These are phyloP conservation scores for Anableps anableps DNA, from an alignment of 2,797 vertebrate genomes.

Conservation along the genomic window DNA sequence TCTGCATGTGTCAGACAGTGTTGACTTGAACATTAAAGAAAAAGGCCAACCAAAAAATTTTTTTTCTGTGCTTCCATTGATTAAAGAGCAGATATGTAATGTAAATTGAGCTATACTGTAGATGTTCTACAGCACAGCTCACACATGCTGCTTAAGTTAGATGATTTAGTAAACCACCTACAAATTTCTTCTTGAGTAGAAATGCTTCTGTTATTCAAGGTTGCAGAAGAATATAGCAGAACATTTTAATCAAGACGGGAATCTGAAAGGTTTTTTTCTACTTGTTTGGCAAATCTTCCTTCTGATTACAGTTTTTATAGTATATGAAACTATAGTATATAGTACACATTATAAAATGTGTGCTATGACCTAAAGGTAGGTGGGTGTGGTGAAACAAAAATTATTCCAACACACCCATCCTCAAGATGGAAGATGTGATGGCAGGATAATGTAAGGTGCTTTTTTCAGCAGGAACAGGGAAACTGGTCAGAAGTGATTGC, in stretches of 20 bases:
- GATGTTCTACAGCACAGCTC: slow-evolving; percentile 26
- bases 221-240: slow-evolving; percentile 1
- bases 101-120: slow-evolving; percentile 53
- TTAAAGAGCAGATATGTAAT: slow-evolving; percentile 35
- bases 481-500: too few species aligned
- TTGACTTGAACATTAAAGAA: neutral
- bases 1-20: slow-evolving; percentile 20
- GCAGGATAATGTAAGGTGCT: too few species aligned
- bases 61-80: neutral
- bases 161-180: slow-evolving; percentile 14
- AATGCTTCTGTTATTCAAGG: slow-evolving; percentile 17
- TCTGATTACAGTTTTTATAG: neutral
- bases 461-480: too few species aligned
- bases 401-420: too few species aligned
- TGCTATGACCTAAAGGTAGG: too few species aligned
- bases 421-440: too few species aligned
- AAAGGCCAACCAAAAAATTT: neutral
- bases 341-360: too few species aligned
- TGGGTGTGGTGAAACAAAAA: too few species aligned
- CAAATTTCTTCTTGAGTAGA: neutral
- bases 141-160: slow-evolving; percentile 9
- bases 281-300: neutral
- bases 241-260: slow-evolving; percentile 5
- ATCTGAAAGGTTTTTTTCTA: neutral
- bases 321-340: too few species aligned